Base-by-base conservation (phyloP, 2,797 vertebrate genomes). In the Lates japonicus region DNA sequence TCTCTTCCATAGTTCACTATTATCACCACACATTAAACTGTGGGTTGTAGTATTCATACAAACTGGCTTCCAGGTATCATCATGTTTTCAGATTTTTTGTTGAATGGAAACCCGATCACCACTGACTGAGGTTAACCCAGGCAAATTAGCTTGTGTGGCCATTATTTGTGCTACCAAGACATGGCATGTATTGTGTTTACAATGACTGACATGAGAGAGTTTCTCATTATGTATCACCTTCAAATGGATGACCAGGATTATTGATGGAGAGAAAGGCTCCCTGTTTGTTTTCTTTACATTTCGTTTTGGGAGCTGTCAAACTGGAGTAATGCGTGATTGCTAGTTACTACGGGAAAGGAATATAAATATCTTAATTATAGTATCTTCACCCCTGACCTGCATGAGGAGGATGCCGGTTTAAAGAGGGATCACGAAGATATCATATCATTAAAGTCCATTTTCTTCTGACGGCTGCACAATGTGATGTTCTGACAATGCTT, bases 381-480 rank as follows among this genome's bases (percentile, higher is more conserved):
- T 29, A 29, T 1, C 25, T 1, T 2, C 35, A 54, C 73, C 70
- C 63, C 52, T 51, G 62, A 70, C 29, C 74, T 22, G n/a, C 63
- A 33, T 2, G 62, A 65, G 54, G 33, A 2, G 49, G 41, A 52
- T 72, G 29, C 13, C 51, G 44, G 60, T 0, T 33, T 49, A 49
- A 7, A 58, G 72, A 12, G 17, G 39, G 74, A 86, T 87, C 85
- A 48, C 84, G 85, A 83, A 62, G 52, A 55, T n/a, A 33, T 51
- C 78, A 58, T 76, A 69, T 80, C 70, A 78, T 76, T 46, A 25
- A 37, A 71, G 72, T 44, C 37, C 72, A 54, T 78, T 80, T 39
- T 20, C 64, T 16, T 41, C 71, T 76, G 59, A 83, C 68, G 78
- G 69, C 65, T 31, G 63, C 31, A n/a, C 59, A 0, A 51, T 37